phyloP scores from a whole-genome alignment of 2,797 vertebrate species.

The Rhynchonycteris naso region DNA sequence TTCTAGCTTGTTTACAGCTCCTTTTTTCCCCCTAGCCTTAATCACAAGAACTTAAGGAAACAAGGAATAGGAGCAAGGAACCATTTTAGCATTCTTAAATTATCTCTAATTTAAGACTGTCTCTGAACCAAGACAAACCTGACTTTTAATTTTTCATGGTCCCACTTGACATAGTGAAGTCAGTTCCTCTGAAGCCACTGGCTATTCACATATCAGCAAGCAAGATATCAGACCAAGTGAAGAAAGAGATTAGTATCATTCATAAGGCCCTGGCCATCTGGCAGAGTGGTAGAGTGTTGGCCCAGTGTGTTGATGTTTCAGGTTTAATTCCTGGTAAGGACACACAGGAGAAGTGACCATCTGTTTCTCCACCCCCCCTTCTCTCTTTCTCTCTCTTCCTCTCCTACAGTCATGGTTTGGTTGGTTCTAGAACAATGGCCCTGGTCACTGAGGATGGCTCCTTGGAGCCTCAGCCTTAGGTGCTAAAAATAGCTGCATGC shows the following conservation, averaged over 20 bases:
- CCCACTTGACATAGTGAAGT: background rate
- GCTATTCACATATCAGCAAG: background rate
- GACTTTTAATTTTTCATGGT: background rate
- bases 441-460: too few relatives aligned
- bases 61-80: background rate
- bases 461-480: too few relatives aligned
- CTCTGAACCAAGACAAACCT: background rate
- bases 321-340: too few relatives aligned
- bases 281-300: too few relatives aligned
- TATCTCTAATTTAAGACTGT: background rate
- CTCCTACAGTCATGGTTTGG: too few relatives aligned
- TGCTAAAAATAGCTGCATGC: too few relatives aligned
- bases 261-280: background rate
- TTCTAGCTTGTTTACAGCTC: background rate
- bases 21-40: constrained; percentile 4
- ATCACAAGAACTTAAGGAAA: background rate
- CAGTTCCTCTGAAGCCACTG: background rate
- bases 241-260: background rate
- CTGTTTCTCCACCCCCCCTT: too few relatives aligned
- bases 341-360: too few relatives aligned
- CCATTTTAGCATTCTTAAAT: background rate
- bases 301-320: too few relatives aligned
- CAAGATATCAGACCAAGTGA: background rate
- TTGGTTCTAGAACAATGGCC: too few relatives aligned
- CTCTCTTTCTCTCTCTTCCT: too few relatives aligned